Conservation (phyloP, 2,888 invertebrate species). For the Stenoptilia bipunctidactyla region DNA sequence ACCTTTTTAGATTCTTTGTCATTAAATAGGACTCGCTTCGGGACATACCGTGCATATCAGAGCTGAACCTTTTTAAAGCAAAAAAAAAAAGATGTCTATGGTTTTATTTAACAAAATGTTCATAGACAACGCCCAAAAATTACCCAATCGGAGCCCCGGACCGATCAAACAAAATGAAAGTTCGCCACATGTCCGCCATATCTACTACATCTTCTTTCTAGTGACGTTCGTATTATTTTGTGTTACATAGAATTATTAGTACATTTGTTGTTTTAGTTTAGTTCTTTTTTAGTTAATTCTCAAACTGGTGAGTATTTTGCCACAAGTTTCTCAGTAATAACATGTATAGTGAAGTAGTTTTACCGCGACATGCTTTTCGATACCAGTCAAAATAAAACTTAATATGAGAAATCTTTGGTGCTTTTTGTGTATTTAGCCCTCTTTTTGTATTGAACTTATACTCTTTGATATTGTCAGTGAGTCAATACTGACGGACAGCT, state of each 20-base stretch:
- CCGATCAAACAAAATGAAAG: slow-evolving; percentile 4
- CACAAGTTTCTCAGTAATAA: slow-evolving; percentile 22
- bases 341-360: slow-evolving; percentile 41
- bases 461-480: too few species aligned
- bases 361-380: slow-evolving; percentile 50
- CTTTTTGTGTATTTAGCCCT: slow-evolving; percentile 21
- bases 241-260: slow-evolving; percentile 52
- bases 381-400: slow-evolving; percentile 45
- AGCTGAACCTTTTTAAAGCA: too few species aligned
- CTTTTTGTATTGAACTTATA: too few species aligned
- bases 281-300: slow-evolving; percentile 54
- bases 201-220: slow-evolving; percentile 57
- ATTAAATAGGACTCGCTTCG: too few species aligned
- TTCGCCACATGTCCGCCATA: slow-evolving; percentile 66
- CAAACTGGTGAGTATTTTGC: slow-evolving; percentile 47
- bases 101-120: too few species aligned
- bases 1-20: too few species aligned
- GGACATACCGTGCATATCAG: too few species aligned
- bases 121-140: too few species aligned
- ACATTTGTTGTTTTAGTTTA: slow-evolving; percentile 57
- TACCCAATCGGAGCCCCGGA: neutral
- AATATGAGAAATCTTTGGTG: slow-evolving; percentile 29
- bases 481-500: too few species aligned
- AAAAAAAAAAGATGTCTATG: too few species aligned
- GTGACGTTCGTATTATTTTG: slow-evolving; percentile 63